Evolutionary conservation across 2,797 vertebrate genomes (phyloP).

Genomic region (Glyptemys insculpta): DNA sequence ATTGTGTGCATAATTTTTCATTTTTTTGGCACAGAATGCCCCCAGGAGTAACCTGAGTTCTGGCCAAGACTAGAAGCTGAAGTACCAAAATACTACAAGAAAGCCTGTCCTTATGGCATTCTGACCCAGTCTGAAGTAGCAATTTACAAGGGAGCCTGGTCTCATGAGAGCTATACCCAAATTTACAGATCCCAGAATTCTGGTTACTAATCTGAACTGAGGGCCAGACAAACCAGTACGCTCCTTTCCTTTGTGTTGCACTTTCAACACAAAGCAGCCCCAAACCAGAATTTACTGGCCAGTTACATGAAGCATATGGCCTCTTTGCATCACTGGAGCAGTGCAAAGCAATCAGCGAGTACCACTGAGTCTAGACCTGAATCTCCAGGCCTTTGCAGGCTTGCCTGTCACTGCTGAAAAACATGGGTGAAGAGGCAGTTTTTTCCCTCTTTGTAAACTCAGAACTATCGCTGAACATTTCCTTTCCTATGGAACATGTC

Average conservation of each 20-base stretch:
- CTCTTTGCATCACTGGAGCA: not conserved
- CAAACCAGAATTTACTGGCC: not conserved
- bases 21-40: no score
- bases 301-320: not conserved
- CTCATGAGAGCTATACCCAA: not conserved
- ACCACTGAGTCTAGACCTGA: not conserved
- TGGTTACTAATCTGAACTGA: accelerated
- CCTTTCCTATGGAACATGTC: not conserved
- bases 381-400: not conserved
- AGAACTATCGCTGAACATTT: not conserved
- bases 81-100: not conserved
- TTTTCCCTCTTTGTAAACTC: not conserved
- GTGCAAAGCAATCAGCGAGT: not conserved
- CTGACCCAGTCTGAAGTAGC: not conserved
- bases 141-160: not conserved
- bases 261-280: not conserved
- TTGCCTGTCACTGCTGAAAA: not conserved
- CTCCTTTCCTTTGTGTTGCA: not conserved
- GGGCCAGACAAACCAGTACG: not conserved
- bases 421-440: not conserved
- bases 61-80: not conserved
- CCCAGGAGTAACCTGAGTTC: not conserved
- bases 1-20: no score
- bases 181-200: not conserved
- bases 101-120: not conserved